phyloP scores from a whole-genome alignment of 1,140 invertebrate genomes.

The Metaphire vulgaris region DNA sequence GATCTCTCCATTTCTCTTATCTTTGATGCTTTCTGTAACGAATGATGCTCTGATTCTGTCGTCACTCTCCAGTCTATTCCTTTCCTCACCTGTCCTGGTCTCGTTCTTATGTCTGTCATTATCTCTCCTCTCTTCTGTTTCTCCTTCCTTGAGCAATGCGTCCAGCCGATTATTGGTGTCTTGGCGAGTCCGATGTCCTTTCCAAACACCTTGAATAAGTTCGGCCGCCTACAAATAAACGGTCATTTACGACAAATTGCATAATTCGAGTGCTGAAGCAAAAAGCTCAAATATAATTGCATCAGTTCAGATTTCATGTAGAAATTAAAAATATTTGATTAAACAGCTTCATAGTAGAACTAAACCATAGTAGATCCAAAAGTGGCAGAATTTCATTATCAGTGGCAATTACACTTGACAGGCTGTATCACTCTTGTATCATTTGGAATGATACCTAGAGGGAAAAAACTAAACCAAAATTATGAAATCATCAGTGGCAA shows the following conservation, averaged over 20 bases:
- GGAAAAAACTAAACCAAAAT: too few relatives aligned
- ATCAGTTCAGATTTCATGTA: not conserved
- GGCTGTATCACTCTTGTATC: too few relatives aligned
- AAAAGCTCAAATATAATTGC: too few relatives aligned
- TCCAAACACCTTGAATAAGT: slow-evolving; percentile 36
- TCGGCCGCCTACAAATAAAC: slow-evolving; percentile 34
- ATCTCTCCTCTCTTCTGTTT: not conserved
- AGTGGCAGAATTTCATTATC: not conserved
- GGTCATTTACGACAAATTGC: too few relatives aligned
- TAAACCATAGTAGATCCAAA: not conserved
- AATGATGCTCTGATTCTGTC: not conserved
- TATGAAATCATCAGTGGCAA: too few relatives aligned
- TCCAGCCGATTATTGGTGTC: slow-evolving; percentile 27
- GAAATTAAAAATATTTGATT: not conserved
- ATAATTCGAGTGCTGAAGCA: too few relatives aligned
- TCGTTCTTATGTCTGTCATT: too few relatives aligned
- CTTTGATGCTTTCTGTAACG: not conserved
- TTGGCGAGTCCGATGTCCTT: slow-evolving; percentile 34
- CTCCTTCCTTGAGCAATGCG: not conserved
- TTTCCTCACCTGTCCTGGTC: too few relatives aligned
- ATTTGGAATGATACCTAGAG: too few relatives aligned
- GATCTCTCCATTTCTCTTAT: not conserved
- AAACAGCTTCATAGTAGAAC: not conserved
- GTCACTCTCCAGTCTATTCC: slow-evolving; percentile 28
- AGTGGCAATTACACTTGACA: not conserved